Evolutionary conservation across 2,797 vertebrate species (phyloP), one percentile per base, ranked within the genome.

Genomic region (Sardinella longiceps): DNA sequence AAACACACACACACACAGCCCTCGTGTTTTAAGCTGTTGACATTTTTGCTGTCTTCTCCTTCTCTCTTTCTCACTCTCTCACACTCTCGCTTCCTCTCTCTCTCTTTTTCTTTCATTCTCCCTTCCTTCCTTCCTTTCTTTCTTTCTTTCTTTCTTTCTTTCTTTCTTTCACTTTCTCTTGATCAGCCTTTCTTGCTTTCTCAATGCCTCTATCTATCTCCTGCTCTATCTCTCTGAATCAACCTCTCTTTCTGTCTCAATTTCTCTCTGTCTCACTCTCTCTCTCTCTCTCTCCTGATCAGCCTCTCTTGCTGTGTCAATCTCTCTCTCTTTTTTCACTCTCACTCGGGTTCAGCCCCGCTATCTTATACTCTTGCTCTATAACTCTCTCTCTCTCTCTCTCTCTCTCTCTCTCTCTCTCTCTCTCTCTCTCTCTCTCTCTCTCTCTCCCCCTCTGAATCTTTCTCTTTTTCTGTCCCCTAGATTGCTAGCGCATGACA

Each of bases 1-100:
- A 87, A 87, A 88, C 85, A 88, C n/a, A n/a, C n/a, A n/a, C n/a
- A n/a, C n/a, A n/a, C 86, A 89, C 82, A 86, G 80, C 66, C 84
- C 39, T 70, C 84, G 46, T 74, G 60, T 87, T 87, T n/a, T 86
- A 82, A 82, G 84, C 43, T 85, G 85, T 87, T 87, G 90, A 90
- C 86, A 87, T 89, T 86, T 90, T 45, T 84, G 87, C 81, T 82
- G 28, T 80, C 81, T 84, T 51, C 80, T 58, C 81, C 50, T 70
- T 63, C 45, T 14, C 23, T 83, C 77, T 83, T 15, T 39, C 20
- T 63, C 11, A 14, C 28, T 63, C 11, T 63, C n/a, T n/a, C 23
- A 25, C 3, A 30, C n/a, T 28, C 48, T 50, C 48, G 0, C 10
- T 14, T 11, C 12, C 48, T 50, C 48, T 50, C 6, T 50, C 10